Evolutionary conservation across 2,888 invertebrate species (phyloP).

Genomic region (Lymantria monacha): DNA sequence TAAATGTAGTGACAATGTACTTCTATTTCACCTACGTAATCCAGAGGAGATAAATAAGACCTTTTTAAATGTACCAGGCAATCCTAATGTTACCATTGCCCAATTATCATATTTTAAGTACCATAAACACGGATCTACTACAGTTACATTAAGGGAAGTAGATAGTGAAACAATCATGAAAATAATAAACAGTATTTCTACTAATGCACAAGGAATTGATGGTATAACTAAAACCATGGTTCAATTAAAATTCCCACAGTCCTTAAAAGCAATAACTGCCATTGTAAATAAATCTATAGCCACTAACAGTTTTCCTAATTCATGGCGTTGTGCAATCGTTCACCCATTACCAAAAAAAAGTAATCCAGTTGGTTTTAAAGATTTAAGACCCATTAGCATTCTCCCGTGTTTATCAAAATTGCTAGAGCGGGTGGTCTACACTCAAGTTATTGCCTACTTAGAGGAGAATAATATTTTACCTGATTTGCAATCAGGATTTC

Average conservation of each 20-base stretch:
- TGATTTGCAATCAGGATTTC: no score
- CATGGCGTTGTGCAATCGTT: no score
- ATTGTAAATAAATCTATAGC: not conserved
- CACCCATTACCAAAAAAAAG: not conserved
- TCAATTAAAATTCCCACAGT: not conserved
- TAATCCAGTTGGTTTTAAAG: not conserved
- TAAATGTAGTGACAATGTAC: not conserved
- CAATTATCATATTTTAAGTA: no score
- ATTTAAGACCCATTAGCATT: not conserved
- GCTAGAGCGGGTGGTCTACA: not conserved
- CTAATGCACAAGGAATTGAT: no score
- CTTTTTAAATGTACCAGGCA: no score
- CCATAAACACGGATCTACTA: not conserved
- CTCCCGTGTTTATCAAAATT: no score
- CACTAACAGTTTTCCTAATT: not conserved
- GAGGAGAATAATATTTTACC: no score
- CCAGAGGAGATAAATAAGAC: not conserved
- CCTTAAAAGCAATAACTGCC: not conserved
- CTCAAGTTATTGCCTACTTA: no score
- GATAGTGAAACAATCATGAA: no score
- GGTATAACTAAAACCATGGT: no score
- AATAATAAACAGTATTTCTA: no score
- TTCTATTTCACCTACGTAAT: not conserved
- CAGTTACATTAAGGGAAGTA: not conserved
- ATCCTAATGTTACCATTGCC: no score